These are phyloP conservation scores for Vulpes ferrilata DNA, from an alignment of 2,113 vertebrate species.

Conservation along the genomic window DNA sequence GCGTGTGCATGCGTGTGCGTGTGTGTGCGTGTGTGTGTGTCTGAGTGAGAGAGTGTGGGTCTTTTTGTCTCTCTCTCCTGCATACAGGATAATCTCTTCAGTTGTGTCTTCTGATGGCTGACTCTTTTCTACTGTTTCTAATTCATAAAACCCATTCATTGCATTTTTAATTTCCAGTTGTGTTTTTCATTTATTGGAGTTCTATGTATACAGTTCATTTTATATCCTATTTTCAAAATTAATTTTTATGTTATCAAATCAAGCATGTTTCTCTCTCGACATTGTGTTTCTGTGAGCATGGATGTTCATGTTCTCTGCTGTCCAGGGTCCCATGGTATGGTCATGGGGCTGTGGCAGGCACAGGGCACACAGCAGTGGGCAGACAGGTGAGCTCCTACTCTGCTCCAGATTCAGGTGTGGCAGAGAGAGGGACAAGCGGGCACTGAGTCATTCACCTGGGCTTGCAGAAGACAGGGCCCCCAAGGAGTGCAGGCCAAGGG, in stretches of 20 bases:
- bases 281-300: fast-evolving
- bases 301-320: fast-evolving
- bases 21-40: too few relatives aligned
- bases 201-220: neutral
- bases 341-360: fast-evolving
- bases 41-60: fast-evolving
- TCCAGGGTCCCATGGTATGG: fast-evolving
- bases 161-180: neutral
- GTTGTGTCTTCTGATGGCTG: neutral
- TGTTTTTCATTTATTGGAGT: neutral
- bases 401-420: fast-evolving
- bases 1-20: too few relatives aligned
- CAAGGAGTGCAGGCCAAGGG: neutral
- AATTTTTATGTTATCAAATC: neutral
- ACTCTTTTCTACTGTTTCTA: neutral
- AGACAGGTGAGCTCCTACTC: fast-evolving
- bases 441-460: neutral
- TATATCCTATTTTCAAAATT: neutral
- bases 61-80: neutral
- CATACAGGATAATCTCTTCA: too few relatives aligned
- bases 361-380: fast-evolving
- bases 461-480: neutral
- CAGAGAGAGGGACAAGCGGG: fast-evolving
- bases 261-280: neutral
- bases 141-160: neutral